Conservation (phyloP, 2,888 invertebrate species). For the Lycaena phlaeas region DNA sequence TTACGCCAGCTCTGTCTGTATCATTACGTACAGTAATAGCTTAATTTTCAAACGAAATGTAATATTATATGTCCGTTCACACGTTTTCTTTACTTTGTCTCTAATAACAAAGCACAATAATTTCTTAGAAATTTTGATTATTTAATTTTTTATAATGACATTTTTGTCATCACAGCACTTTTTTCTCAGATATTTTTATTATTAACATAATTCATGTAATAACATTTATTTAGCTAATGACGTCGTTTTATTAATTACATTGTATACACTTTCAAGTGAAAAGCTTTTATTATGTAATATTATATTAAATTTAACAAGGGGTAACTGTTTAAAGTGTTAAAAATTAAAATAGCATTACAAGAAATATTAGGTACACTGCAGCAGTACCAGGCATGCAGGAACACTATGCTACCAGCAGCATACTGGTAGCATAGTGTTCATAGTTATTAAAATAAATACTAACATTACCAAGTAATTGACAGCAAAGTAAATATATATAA, state of each 20-base stretch:
- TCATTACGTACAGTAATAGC: neutral
- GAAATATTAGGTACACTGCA: no score
- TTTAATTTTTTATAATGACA: constrained; percentile 18
- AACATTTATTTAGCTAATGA: constrained; percentile 3
- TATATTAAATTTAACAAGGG: no score
- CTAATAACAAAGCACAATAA: constrained; percentile 24
- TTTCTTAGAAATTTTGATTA: constrained; percentile 31
- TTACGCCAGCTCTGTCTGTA: no score
- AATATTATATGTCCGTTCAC: constrained; percentile 18
- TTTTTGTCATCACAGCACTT: constrained; percentile 8
- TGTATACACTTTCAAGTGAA: neutral
- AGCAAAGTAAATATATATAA: no score
- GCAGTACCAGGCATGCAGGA: no score
- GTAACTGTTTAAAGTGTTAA: no score
- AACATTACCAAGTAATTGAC: no score
- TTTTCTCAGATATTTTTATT: constrained; percentile 4
- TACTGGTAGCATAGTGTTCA: no score
- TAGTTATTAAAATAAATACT: no score
- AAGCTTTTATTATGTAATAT: neutral
- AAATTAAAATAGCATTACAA: no score
- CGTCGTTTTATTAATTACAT: neutral
- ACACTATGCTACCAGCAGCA: no score
- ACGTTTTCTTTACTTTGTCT: constrained; percentile 29
- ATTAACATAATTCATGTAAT: constrained; percentile 6
- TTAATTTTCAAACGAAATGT: neutral